Conservation (phyloP, 2,113 vertebrate species). For the Phrynosoma platyrhinos region DNA sequence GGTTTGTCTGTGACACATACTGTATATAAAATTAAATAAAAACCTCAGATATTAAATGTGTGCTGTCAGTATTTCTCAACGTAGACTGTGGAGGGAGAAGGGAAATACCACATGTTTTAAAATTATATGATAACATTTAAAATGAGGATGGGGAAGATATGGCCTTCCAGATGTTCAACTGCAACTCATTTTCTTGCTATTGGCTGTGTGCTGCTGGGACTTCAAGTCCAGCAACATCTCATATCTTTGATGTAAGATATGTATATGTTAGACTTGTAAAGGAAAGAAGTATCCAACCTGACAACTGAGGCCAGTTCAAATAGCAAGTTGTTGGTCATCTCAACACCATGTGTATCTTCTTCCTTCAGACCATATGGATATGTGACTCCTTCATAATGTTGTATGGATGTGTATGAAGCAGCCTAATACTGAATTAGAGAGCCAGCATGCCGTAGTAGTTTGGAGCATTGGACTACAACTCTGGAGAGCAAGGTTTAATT, state of each 20-base stretch:
- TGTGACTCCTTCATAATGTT: neutral
- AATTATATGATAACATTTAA: neutral
- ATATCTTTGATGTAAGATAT: too few relatives aligned
- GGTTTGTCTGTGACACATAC: slow-evolving; percentile 76
- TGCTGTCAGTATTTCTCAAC: slow-evolving; percentile 44
- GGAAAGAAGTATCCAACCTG: neutral
- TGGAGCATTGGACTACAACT: too few relatives aligned
- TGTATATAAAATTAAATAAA: slow-evolving; percentile 87
- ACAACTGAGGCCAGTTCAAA: neutral
- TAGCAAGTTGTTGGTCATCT: neutral
- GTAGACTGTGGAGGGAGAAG: neutral
- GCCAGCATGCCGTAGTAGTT: neutral
- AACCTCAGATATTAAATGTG: slow-evolving; percentile 80
- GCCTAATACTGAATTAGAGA: too few relatives aligned
- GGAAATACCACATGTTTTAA: neutral
- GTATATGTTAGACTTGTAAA: neutral
- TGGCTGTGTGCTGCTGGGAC: too few relatives aligned
- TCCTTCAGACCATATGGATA: neutral
- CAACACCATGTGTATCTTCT: neutral
- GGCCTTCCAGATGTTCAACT: neutral
- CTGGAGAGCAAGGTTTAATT: too few relatives aligned
- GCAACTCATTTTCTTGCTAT: neutral
- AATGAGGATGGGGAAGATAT: neutral
- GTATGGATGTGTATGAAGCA: neutral
- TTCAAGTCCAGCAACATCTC: too few relatives aligned